phyloP scores from a whole-genome alignment of 2,113 vertebrate genomes.

The Neoarius graeffei region DNA sequence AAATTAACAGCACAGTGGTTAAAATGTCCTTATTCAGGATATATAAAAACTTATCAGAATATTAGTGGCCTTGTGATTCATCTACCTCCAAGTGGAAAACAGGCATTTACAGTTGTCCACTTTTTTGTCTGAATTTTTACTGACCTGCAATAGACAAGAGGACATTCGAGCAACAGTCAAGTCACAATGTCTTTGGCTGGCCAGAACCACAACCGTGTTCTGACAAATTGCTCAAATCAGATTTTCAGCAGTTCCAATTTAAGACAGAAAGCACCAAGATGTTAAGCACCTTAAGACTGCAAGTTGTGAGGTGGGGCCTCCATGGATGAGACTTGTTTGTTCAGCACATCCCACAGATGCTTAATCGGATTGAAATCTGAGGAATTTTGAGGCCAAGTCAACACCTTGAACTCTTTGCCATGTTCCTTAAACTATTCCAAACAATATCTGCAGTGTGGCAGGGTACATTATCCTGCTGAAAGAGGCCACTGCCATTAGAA shows the following conservation, averaged over 20 bases:
- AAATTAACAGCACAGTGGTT: slow-evolving; percentile 1
- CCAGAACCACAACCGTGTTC: neutral
- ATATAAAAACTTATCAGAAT: neutral
- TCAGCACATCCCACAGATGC: too few relatives aligned
- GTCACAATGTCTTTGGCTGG: neutral
- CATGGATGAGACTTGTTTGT: too few relatives aligned
- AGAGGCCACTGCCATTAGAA: too few relatives aligned
- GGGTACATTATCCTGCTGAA: too few relatives aligned
- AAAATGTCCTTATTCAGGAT: neutral
- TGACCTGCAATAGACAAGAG: neutral
- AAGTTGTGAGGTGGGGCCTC: too few relatives aligned
- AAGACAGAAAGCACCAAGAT: neutral
- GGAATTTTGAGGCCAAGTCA: too few relatives aligned
- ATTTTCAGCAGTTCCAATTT: neutral
- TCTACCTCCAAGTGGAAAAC: slow-evolving; percentile 5
- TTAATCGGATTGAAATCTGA: too few relatives aligned
- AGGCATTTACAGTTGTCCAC: neutral
- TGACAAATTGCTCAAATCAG: neutral
- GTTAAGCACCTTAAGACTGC: too few relatives aligned
- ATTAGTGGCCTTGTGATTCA: slow-evolving; percentile 2
- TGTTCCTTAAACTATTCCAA: too few relatives aligned
- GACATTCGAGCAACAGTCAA: neutral
- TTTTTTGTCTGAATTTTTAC: slow-evolving; percentile 1
- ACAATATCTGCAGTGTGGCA: too few relatives aligned
- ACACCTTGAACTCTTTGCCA: too few relatives aligned